phyloP scores from a whole-genome alignment of 2,797 vertebrate species.

The Acridotheres tristis region DNA sequence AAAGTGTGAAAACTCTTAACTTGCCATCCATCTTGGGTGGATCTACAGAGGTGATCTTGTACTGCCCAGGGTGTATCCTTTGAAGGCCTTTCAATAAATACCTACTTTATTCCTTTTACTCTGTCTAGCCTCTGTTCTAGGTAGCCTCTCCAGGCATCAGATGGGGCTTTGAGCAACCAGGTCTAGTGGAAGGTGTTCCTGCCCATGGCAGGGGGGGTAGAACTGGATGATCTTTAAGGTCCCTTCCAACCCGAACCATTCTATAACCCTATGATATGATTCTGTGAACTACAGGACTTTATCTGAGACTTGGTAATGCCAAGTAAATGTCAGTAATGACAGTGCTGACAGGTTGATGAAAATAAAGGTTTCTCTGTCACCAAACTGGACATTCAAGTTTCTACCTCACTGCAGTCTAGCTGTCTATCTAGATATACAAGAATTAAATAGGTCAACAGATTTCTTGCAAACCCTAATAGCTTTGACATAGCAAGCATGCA shows the following conservation, averaged over 20 bases:
- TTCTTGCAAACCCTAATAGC: neutral
- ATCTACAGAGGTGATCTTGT: neutral
- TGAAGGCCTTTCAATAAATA: neutral
- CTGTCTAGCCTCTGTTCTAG: neutral
- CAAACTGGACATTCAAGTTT: neutral
- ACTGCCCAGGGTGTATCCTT: neutral
- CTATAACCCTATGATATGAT: neutral
- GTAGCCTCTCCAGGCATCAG: neutral
- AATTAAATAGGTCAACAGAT: neutral
- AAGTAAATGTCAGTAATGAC: neutral
- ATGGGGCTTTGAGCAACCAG: neutral
- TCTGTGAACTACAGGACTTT: neutral
- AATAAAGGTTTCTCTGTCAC: neutral
- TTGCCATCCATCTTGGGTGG: neutral
- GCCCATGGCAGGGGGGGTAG: neutral
- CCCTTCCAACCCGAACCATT: neutral
- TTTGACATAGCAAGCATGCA: neutral
- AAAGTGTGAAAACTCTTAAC: too few relatives aligned
- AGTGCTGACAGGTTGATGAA: neutral
- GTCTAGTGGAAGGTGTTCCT: neutral
- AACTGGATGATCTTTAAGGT: neutral
- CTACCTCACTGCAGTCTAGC: neutral
- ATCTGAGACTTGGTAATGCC: neutral
- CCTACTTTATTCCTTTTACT: neutral
- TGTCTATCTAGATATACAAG: neutral